Conservation (phyloP, 2,797 vertebrate species). For the Periophthalmus magnuspinnatus region DNA sequence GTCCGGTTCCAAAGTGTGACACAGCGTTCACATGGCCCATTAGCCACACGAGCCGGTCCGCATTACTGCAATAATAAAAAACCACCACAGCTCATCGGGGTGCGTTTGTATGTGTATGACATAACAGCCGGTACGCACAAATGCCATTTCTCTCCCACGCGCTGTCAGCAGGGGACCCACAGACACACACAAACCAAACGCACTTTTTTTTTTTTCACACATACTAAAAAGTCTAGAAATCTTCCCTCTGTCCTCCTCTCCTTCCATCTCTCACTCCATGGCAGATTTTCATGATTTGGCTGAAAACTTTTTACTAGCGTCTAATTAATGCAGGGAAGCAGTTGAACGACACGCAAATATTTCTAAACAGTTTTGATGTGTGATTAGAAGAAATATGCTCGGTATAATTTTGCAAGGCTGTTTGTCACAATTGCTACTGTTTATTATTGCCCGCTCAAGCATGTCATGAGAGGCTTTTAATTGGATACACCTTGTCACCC, state of each 20-base stretch:
- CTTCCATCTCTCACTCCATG: constrained; percentile 14
- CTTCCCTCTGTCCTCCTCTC: constrained; percentile 20
- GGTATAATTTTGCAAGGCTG: not conserved
- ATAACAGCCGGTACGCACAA: constrained; percentile 70
- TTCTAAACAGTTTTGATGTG: constrained; percentile 12
- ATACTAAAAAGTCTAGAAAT: constrained; percentile 49
- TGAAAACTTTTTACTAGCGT: constrained; percentile 12
- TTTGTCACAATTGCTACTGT: constrained; percentile 16
- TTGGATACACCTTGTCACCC: constrained; percentile 57
- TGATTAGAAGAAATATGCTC: constrained; percentile 6
- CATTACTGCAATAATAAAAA: constrained; percentile 40
- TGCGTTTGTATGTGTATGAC: constrained; percentile 45
- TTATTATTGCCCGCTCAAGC: constrained; percentile 32
- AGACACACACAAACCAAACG: constrained; percentile 39
- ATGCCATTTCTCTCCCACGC: constrained; percentile 76
- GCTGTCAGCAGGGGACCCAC: constrained; percentile 71
- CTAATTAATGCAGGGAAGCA: constrained; percentile 10
- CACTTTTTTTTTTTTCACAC: constrained; percentile 38
- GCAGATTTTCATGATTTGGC: constrained; percentile 19
- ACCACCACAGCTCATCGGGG: constrained; percentile 21
- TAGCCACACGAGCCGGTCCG: constrained; percentile 44
- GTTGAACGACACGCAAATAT: constrained; percentile 9
- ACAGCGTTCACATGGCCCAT: constrained; percentile 56
- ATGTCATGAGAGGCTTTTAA: constrained; percentile 51
- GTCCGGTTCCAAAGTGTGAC: constrained; percentile 51